Evolutionary conservation across 2,888 invertebrate species (phyloP).

Genomic region (Lasius platythorax): DNA sequence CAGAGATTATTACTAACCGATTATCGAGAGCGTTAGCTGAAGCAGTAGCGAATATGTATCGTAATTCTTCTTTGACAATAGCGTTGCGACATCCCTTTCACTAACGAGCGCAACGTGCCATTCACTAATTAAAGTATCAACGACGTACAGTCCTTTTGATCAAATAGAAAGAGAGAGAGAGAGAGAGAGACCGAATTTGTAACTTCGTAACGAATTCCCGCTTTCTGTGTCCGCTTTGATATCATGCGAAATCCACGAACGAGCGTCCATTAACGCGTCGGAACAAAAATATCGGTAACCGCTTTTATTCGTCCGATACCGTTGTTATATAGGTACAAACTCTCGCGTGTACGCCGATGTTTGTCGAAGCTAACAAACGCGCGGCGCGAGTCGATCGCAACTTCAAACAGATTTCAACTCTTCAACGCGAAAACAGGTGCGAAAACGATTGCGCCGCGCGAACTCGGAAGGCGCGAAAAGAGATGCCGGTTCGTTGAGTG

Average conservation of each 20-base stretch:
- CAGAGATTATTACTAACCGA: not conserved
- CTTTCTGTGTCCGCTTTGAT: not conserved
- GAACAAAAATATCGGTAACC: slow-evolving; percentile 40
- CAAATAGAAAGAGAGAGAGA: not conserved
- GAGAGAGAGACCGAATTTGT: not conserved
- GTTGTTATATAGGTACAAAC: not conserved
- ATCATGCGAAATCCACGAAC: slow-evolving; percentile 14
- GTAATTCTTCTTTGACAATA: not conserved
- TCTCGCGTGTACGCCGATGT: not conserved
- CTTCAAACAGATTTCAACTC: slow-evolving; percentile 55
- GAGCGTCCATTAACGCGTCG: slow-evolving; percentile 29
- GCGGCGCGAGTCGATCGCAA: slow-evolving; percentile 39
- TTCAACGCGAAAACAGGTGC: slow-evolving; percentile 33
- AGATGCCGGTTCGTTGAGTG: not conserved
- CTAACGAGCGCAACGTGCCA: slow-evolving; percentile 27
- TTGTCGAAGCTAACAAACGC: slow-evolving; percentile 32
- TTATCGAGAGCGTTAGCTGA: not conserved
- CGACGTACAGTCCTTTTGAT: not conserved
- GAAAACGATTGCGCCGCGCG: slow-evolving; percentile 38
- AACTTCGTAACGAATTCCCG: slow-evolving; percentile 22
- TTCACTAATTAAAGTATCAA: slow-evolving; percentile 33
- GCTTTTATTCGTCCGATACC: slow-evolving; percentile 30
- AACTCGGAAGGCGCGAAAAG: slow-evolving; percentile 26
- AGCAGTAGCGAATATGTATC: not conserved
- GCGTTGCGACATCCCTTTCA: not conserved